phyloP scores from a whole-genome alignment of 2,113 vertebrate genomes.

The Mobula hypostoma region DNA sequence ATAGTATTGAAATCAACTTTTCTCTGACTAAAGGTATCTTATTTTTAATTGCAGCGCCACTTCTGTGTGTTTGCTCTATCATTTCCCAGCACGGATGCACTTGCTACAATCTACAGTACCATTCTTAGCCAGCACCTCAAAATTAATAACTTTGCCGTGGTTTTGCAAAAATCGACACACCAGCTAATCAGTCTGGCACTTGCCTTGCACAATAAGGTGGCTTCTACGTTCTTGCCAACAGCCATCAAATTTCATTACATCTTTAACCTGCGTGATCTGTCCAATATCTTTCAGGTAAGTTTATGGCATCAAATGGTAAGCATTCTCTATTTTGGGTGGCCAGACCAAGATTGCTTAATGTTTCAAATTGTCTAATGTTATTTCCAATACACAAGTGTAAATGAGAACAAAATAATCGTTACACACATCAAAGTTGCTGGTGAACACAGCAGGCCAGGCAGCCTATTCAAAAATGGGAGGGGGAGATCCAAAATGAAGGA shows the following conservation, averaged over 20 bases:
- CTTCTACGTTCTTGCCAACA: conserved; percentile 77
- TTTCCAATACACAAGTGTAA: no score
- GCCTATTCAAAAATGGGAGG: no score
- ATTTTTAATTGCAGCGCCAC: conserved; percentile 65
- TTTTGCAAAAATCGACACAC: conserved; percentile 64
- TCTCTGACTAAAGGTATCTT: neutral
- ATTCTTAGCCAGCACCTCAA: conserved; percentile 75
- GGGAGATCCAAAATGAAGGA: no score
- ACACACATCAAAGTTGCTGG: no score
- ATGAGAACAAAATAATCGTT: no score
- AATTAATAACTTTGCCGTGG: conserved; percentile 54
- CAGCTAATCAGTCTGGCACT: conserved; percentile 70
- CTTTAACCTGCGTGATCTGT: conserved; percentile 89
- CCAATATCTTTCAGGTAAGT: conserved; percentile 90
- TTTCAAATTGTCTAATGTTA: no score
- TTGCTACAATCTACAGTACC: conserved; percentile 81
- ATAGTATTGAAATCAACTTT: neutral
- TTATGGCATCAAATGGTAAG: neutral
- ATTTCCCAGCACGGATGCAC: conserved; percentile 71
- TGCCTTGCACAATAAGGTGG: conserved; percentile 68
- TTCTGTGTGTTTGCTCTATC: conserved; percentile 84
- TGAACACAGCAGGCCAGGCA: no score
- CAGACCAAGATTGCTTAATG: neutral
- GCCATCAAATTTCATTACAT: conserved; percentile 92
- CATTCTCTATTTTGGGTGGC: neutral